phyloP scores from a whole-genome alignment of 1,140 invertebrate genomes.

The Aporrectodea caliginosa region DNA sequence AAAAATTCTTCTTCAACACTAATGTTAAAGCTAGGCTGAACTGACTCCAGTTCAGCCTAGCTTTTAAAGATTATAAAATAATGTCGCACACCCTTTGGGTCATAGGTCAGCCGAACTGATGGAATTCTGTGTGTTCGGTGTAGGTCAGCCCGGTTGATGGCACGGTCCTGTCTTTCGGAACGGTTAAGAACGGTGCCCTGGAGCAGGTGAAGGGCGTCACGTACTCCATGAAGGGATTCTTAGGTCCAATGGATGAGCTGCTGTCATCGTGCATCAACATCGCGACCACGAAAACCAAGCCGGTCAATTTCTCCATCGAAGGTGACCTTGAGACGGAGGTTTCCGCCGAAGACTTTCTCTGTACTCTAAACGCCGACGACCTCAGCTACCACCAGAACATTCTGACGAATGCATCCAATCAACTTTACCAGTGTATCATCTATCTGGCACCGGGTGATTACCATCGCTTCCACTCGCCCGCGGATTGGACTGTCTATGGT shows the following conservation, averaged over 20 bases:
- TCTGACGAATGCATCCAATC: background rate
- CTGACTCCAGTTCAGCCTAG: too few relatives aligned
- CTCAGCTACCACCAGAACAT: background rate
- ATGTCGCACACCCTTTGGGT: too few relatives aligned
- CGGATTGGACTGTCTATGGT: conserved; percentile 79
- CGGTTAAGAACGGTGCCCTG: conserved; percentile 74
- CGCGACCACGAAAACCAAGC: background rate
- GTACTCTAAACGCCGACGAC: background rate
- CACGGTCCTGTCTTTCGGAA: conserved; percentile 80
- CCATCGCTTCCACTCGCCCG: conserved; percentile 94
- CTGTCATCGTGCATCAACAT: background rate
- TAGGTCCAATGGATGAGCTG: conserved; percentile 58
- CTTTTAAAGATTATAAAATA: too few relatives aligned
- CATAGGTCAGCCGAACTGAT: background rate
- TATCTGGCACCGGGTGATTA: conserved; percentile 98
- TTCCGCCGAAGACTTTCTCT: background rate
- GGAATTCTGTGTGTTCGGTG: background rate
- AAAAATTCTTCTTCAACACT: too few relatives aligned
- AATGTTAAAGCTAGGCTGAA: too few relatives aligned
- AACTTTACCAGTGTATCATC: conserved; percentile 86
- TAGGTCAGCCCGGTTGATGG: conserved; percentile 91
- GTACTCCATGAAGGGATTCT: conserved; percentile 84
- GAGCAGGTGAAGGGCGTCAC: conserved; percentile 92
- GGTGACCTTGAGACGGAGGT: background rate
- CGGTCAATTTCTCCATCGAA: background rate